Evolutionary conservation across 2,113 vertebrate genomes (phyloP).

Genomic region (Globicephala melas): DNA sequence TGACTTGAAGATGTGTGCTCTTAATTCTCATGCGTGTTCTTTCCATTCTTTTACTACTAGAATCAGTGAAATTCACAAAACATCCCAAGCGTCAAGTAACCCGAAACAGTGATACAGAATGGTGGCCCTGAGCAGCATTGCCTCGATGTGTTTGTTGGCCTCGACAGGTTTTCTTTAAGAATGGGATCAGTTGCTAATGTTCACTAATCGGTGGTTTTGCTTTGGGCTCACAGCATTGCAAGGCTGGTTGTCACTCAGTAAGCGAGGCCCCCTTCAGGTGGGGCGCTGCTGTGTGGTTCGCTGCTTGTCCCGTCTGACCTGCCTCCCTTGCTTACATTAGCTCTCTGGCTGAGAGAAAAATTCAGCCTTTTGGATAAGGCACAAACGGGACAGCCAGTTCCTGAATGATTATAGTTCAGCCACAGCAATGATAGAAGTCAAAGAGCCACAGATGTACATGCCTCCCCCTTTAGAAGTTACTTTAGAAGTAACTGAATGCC

Average conservation of each 20-base stretch:
- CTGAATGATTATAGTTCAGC: no score
- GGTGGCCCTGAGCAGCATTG: accelerated
- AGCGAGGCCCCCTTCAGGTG: background rate
- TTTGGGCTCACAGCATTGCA: no score
- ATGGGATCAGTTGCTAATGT: background rate
- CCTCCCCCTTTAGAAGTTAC: no score
- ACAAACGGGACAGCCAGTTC: no score
- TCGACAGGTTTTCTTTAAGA: background rate
- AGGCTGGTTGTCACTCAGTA: background rate
- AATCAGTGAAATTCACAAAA: background rate
- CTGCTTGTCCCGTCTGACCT: background rate
- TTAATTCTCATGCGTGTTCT: background rate
- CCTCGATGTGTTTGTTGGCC: background rate
- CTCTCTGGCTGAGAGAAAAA: no score
- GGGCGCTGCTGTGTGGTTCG: background rate
- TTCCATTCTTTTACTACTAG: background rate
- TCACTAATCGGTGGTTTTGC: background rate
- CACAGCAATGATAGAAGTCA: no score
- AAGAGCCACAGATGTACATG: no score
- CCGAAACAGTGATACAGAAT: background rate
- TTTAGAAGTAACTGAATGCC: no score
- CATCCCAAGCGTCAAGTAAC: background rate
- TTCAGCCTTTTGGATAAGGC: no score
- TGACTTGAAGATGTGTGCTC: background rate
- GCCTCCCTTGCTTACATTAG: background rate